Evolutionary conservation across 1,140 invertebrate genomes (phyloP).

Genomic region (Phthorimaea operculella): DNA sequence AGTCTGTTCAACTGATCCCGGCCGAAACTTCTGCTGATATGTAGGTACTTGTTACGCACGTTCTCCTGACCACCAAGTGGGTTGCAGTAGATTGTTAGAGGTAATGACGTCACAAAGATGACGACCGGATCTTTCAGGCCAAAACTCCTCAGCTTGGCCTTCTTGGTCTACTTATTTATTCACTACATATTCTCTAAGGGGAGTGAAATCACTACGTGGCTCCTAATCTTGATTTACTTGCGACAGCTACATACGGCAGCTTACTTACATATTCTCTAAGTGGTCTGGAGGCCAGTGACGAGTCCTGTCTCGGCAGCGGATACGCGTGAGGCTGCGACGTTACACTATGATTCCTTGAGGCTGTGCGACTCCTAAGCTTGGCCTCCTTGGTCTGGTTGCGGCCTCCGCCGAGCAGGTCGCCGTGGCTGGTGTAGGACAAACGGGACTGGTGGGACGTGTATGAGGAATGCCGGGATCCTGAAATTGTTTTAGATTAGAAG

Average conservation of each 20-base stretch:
- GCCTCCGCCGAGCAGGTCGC: slow-evolving; percentile 82
- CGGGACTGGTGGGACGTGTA: slow-evolving; percentile 94
- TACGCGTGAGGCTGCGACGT: slow-evolving; percentile 69
- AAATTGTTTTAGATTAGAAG: slow-evolving; percentile 17
- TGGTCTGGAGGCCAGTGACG: slow-evolving; percentile 74
- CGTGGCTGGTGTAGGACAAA: slow-evolving; percentile 93
- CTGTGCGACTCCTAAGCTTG: slow-evolving; percentile 78
- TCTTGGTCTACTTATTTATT: no score
- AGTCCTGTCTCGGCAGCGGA: slow-evolving; percentile 75
- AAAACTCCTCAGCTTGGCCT: no score
- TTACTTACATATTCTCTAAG: slow-evolving; percentile 79
- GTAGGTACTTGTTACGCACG: no score
- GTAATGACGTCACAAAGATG: no score
- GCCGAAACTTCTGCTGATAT: no score
- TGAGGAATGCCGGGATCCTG: slow-evolving; percentile 88
- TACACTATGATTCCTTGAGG: slow-evolving; percentile 74
- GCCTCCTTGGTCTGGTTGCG: slow-evolving; percentile 86
- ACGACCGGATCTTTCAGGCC: no score
- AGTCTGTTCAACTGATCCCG: no score
- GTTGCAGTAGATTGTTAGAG: no score
- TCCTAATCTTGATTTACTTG: no score
- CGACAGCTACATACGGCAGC: slow-evolving; percentile 7
- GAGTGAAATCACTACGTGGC: no score
- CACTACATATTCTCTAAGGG: no score
- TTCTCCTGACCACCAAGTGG: no score